phyloP scores from a whole-genome alignment of 2,797 vertebrate genomes.

The Acanthiza pusilla region DNA sequence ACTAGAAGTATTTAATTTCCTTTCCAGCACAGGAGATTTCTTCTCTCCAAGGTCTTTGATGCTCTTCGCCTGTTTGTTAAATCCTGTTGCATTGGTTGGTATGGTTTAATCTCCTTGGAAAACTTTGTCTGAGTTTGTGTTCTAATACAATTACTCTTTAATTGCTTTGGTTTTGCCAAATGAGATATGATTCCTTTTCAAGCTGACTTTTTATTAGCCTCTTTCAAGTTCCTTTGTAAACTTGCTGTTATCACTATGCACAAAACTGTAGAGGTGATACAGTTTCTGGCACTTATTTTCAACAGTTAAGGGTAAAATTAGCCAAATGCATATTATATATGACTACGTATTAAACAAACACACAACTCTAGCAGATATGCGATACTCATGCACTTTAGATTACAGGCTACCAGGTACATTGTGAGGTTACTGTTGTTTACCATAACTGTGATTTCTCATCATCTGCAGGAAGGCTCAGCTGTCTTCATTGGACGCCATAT shows the following conservation, averaged over 20 bases:
- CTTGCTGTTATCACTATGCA: not conserved
- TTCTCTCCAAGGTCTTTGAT: constrained; percentile 44
- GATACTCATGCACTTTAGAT: not conserved
- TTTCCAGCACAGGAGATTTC: constrained; percentile 45
- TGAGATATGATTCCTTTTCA: constrained; percentile 24
- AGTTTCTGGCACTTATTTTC: not conserved
- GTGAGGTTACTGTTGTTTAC: not conserved
- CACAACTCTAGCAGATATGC: not conserved
- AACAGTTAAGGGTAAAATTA: not conserved
- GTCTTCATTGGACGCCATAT: constrained; percentile 48
- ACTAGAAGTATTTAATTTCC: constrained; percentile 62
- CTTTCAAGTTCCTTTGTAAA: constrained; percentile 13
- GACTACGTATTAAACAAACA: not conserved
- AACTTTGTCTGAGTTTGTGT: constrained; percentile 19
- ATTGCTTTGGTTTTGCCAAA: constrained; percentile 45
- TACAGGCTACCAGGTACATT: not conserved
- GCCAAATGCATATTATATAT: not conserved
- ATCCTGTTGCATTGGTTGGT: constrained; percentile 13
- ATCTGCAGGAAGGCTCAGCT: constrained; percentile 11
- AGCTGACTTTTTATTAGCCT: constrained; percentile 35
- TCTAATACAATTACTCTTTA: constrained; percentile 33
- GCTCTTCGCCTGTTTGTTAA: constrained; percentile 20
- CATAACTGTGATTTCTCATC: constrained; percentile 17
- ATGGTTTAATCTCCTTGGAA: constrained; percentile 31
- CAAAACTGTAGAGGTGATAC: not conserved